Base-by-base conservation (phyloP, 1,140 invertebrate species). In the Diachasmimorpha longicaudata region DNA sequence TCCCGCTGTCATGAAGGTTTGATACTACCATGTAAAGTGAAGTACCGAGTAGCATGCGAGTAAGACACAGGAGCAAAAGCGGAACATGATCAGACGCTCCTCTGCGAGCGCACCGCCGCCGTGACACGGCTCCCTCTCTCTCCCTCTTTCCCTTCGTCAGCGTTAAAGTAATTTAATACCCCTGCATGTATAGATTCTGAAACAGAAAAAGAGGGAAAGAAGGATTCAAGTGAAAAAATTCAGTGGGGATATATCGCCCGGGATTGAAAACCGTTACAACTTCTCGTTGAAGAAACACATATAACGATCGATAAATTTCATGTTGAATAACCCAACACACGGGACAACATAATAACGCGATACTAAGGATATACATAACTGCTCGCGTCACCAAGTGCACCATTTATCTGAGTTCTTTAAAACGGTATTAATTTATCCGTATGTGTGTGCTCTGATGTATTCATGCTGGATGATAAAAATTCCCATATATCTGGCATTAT, bases 261-360 rank as follows among this genome's bases (percentile, higher is more conserved):
- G 21, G 19, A 71, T n/a, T 71, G 70, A 52, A 70, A 48, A 75
- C 74, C 58, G 67, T 75, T 70, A 55, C 14, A 48, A 55, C 44
- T 39, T 75, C n/a, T 52, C 48, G 48, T 52, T 52, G n/a, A 19
- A 19, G 16, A 52, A 52, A 16, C n/a, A 69, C 13, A 75, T 46
- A 66, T 75, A 75, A 75, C 74, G 67, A 70, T 70, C 74, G 74
- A 75, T 75, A 75, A 75, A 75, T 75, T 70, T 44, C 70, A 52
- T 9, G n/a, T 25, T 46, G 67, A 69, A 42, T 68, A 70, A 19
- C 67, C 42, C 66, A 75, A 52, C 31, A 67, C 36, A 19, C 39
- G 74, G 48, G 74, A 75, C 74, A 75, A 75, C 74, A 75, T 75
- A 75, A 75, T 75, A 75, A 75, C 74, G 74, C 70, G 74, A 75